Percentiles rank a stretch among this genome's conserved stretches.
Evolutionary conservation across 1,140 invertebrate genomes (phyloP).

Genomic region (Ostrea denselamellosa): DNA sequence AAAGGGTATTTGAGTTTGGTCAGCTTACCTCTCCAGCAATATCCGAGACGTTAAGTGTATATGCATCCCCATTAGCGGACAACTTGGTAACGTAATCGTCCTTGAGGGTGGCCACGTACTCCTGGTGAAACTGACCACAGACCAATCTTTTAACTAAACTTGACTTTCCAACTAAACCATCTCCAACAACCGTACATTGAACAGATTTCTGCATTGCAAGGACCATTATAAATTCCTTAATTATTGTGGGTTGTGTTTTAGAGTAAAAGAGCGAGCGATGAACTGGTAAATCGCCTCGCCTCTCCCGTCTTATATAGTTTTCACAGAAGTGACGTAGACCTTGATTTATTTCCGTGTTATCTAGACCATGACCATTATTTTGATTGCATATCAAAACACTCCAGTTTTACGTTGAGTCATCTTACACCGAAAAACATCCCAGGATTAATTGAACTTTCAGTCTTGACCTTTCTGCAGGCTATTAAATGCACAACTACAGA

Average conservation of each 20-base stretch:
- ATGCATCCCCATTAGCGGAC: constrained; percentile 66
- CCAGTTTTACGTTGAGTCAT: constrained; percentile 32
- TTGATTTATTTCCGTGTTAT: not conserved
- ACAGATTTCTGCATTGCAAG: constrained; percentile 45
- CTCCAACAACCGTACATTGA: constrained; percentile 95
- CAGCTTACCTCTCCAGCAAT: constrained; percentile 70
- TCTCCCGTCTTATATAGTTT: not conserved
- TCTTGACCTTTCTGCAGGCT: not conserved
- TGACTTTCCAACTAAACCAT: constrained; percentile 91
- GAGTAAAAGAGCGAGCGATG: not conserved
- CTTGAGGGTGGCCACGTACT: constrained; percentile 49
- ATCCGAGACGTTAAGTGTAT: constrained; percentile 70
- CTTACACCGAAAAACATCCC: constrained; percentile 7
- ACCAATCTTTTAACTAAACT: constrained; percentile 59
- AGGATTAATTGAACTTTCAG: constrained; percentile 2
- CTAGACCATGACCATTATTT: not conserved
- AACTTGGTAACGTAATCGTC: constrained; percentile 66
- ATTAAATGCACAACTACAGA: not conserved
- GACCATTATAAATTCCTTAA: constrained; percentile 24
- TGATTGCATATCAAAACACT: not conserved
- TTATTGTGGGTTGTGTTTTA: not conserved
- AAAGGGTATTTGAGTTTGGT: not conserved
- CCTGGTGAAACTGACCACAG: constrained; percentile 25
- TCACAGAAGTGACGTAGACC: not conserved
- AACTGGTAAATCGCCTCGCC: constrained; percentile 5